phyloP scores from a whole-genome alignment of 2,888 invertebrate genomes.

The Aricia artaxerxes region DNA sequence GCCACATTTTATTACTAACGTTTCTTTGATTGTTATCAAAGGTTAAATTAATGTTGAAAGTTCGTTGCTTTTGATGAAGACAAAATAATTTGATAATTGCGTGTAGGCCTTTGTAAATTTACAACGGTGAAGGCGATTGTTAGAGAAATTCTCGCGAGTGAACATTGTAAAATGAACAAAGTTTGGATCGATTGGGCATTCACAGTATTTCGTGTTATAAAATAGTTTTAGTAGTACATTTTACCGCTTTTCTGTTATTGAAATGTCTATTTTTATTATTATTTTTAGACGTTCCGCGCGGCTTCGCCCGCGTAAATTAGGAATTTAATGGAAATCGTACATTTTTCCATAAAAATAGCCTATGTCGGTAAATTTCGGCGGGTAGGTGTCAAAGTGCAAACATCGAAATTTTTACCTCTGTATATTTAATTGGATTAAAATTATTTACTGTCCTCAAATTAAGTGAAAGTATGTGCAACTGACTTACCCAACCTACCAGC shows the following conservation, averaged over 20 bases:
- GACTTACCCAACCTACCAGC: too few relatives aligned
- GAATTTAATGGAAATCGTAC: too few relatives aligned
- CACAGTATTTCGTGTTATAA: not conserved
- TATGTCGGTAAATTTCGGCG: too few relatives aligned
- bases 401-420: too few relatives aligned
- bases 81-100: conserved; percentile 25
- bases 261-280: not conserved
- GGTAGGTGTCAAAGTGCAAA: too few relatives aligned
- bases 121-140: conserved; percentile 7
- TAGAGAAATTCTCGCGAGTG: not conserved
- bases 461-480: too few relatives aligned
- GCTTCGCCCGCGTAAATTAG: too few relatives aligned
- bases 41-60: conserved; percentile 14
- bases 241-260: not conserved
- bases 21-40: conserved; percentile 12
- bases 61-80: conserved; percentile 1
- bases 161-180: conserved; percentile 16
- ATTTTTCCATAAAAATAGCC: too few relatives aligned
- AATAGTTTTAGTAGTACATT: conserved; percentile 1
- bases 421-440: too few relatives aligned
- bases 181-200: not conserved
- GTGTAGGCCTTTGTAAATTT: conserved; percentile 22
- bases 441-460: too few relatives aligned
- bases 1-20: conserved; percentile 5
- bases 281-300: too few relatives aligned